Base-by-base conservation (phyloP, 2,888 invertebrate species). In the Calameuta pallipes region DNA sequence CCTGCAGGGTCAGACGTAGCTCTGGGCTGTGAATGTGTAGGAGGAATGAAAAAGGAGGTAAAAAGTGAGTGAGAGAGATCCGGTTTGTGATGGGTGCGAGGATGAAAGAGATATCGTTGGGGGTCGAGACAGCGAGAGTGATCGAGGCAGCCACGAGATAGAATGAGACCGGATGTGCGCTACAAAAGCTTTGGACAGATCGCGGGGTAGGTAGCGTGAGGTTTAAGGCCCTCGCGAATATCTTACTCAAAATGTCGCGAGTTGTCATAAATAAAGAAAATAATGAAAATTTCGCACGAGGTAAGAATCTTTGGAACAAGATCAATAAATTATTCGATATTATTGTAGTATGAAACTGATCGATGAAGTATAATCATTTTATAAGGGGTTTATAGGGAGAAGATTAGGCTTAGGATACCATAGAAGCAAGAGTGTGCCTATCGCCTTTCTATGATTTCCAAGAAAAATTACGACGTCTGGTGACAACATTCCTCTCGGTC, bases 41-140 rank as follows among this genome's bases (percentile, higher is more conserved):
- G 80, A 56, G 77, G 74, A 74, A 78, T 80, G 79, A 75, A 79
- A 76, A 78, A 78, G 80, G 74, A 73, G 68, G 78, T 78, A 79
- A 79, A 79, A 74, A 82, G 82, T 82, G 79, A 74, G 69, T 68
- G 71, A 78, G 73, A 11, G 33, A 35, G n/a, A 34, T 31, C 0
- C 9, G 23, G 2, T 23, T 56, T 9, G 23, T 23, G 9, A 56
- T 23, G 41, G 69, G 41, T 23, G 77, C n/a, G 73, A 13, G 71
- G 31, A 69, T 73, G 80, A 83, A 75, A 78, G 73, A 79, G 73
- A 79, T 79, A 79, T 33, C 69, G 68, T 35, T 74, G 69, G 78
- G 75, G 68, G 79, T 77, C 71, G 69, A 74, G 76, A 35, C 74
- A 75, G 76, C 31, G 41, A 78, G 77, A 36, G 76, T 77, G 80